phyloP scores from a whole-genome alignment of 2,797 vertebrate species.

The Galago senegalensis region DNA sequence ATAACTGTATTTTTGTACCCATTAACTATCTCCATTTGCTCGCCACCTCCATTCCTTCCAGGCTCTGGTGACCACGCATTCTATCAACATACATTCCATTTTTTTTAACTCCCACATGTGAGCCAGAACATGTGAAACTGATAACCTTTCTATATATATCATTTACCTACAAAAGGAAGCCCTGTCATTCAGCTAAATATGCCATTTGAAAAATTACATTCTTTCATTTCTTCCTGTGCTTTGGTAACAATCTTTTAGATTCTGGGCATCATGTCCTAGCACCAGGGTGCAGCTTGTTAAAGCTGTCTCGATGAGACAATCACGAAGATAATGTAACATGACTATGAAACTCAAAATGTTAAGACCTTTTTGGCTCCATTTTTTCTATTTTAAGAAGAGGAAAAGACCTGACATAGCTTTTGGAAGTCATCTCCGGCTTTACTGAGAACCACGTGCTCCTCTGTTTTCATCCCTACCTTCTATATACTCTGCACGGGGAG shows the following conservation, averaged over 20 bases:
- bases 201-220: conserved; percentile 26
- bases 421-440: not conserved
- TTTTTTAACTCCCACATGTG: too few relatives aligned
- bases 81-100: too few relatives aligned
- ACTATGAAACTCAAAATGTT: conserved; percentile 52
- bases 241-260: conserved; percentile 6
- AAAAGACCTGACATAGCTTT: not conserved
- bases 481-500: not conserved
- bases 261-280: not conserved
- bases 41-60: too few relatives aligned
- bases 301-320: not conserved
- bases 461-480: not conserved
- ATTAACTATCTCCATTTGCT: too few relatives aligned
- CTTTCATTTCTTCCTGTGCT: conserved; percentile 36
- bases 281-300: not conserved
- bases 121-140: too few relatives aligned
- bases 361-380: not conserved
- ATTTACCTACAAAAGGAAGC: not conserved
- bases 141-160: not conserved
- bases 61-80: too few relatives aligned
- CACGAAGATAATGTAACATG: not conserved
- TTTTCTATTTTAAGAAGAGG: conserved; percentile 36
- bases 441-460: not conserved
- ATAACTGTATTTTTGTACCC: too few relatives aligned
- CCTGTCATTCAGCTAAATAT: not conserved